These are phyloP conservation scores for Mimumesa dahlbomi DNA, from an alignment of 2,888 invertebrate genomes.

Conservation along the genomic window DNA sequence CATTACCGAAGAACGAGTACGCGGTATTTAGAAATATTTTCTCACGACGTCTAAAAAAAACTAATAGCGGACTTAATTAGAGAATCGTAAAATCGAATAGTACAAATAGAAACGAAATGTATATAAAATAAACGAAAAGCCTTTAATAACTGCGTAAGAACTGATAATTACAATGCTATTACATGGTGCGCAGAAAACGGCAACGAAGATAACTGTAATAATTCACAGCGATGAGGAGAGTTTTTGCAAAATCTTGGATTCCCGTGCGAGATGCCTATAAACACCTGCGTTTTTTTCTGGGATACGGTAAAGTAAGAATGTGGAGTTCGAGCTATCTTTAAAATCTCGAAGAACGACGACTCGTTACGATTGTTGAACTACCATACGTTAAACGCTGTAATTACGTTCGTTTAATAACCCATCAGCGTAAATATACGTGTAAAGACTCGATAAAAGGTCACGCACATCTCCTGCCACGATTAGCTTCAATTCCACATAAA, in stretches of 20 bases:
- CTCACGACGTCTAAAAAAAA: too few species aligned
- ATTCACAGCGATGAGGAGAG: constrained; percentile 1
- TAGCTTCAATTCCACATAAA: constrained; percentile 24
- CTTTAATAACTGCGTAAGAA: constrained; percentile 32
- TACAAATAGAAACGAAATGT: not conserved
- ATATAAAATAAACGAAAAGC: constrained; percentile 25
- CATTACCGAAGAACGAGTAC: too few species aligned
- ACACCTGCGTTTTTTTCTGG: constrained; percentile 8
- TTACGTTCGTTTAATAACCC: constrained; percentile 41
- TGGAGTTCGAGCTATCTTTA: constrained; percentile 28
- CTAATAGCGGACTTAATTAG: too few species aligned
- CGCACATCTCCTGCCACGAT: constrained; percentile 35
- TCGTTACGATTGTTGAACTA: constrained; percentile 42
- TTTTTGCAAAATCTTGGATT: constrained; percentile 29
- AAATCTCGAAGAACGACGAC: constrained; percentile 24
- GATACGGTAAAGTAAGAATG: constrained; percentile 23
- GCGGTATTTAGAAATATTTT: too few species aligned
- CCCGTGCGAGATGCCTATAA: constrained; percentile 19
- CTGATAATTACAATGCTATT: constrained; percentile 40
- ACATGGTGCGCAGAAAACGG: constrained; percentile 36
- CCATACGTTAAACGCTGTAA: constrained; percentile 42
- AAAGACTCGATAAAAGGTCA: constrained; percentile 32
- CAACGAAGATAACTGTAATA: constrained; percentile 37
- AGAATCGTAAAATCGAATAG: not conserved
- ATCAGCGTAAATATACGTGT: constrained; percentile 30